Base-by-base conservation (phyloP, 30 jellyfish, hydroid and myxozoan species). In the Pseudorhiza aurosa region DNA sequence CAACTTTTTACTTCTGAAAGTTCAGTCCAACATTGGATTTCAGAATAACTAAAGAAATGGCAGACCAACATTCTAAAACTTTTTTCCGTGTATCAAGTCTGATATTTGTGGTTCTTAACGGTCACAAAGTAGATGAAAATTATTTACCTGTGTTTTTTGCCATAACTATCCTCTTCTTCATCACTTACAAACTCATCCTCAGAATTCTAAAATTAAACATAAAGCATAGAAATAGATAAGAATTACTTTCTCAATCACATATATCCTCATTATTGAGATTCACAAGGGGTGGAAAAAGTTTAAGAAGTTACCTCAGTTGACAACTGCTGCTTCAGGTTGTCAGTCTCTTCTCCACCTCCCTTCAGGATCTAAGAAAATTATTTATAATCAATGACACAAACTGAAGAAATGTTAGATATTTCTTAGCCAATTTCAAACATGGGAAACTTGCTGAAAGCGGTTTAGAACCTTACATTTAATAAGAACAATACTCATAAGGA, bases 181-280 rank as follows among this genome's bases (percentile, higher is more conserved):
- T 77, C 89, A 77, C 89, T 77, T 5, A 57, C 25, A 30, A 77
- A 77, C 47, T 77, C 89, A 59, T 77, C 89, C 22, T 77, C 89
- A 39, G 89, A 77, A 62, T 77, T 77, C 89, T 77, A 50, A 32
- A 44, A 76, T 8, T 27, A 43, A 14, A 65, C 4, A 65, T 21
- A n/a, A n/a, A n/a, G n/a, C n/a, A n/a, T n/a, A n/a, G n/a, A n/a
- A n/a, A n/a, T n/a, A n/a, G n/a, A n/a, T n/a, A n/a, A n/a, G n/a
- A n/a, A n/a, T n/a, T n/a, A n/a, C n/a, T n/a, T n/a, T n/a, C n/a
- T n/a, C n/a, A n/a, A n/a, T n/a, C n/a, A n/a, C n/a, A n/a, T n/a
- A n/a, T n/a, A n/a, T n/a, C n/a, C n/a, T n/a, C n/a, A n/a, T n/a
- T n/a, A n/a, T n/a, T n/a, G n/a, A n/a, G n/a, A n/a, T n/a, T n/a